Evolutionary conservation across 2,113 vertebrate species (phyloP).

Genomic region (Hiodon tergisus): DNA sequence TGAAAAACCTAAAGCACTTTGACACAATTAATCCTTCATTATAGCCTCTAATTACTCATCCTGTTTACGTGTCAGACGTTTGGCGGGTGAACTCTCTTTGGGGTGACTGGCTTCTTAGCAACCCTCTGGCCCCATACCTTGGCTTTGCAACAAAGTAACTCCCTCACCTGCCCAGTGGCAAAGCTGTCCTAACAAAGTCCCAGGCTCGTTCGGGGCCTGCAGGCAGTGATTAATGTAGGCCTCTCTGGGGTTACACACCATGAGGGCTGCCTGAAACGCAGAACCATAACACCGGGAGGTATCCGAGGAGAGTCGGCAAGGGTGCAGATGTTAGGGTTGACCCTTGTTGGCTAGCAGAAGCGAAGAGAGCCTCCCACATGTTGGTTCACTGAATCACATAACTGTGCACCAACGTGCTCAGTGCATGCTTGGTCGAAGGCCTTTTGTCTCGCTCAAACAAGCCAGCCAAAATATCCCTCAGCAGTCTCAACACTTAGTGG

Average conservation of each 20-base stretch:
- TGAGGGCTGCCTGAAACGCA: conserved; percentile 47
- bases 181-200: conserved; percentile 56
- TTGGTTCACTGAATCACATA: too few relatives aligned
- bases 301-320: conserved; percentile 37
- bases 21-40: conserved; percentile 25
- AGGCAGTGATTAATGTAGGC: conserved; percentile 48
- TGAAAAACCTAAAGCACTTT: conserved; percentile 16
- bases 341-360: too few relatives aligned
- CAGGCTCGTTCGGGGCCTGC: conserved; percentile 38
- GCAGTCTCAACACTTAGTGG: background rate
- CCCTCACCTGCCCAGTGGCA: conserved; percentile 51
- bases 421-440: background rate
- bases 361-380: too few relatives aligned
- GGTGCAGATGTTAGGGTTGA: background rate
- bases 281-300: conserved; percentile 47
- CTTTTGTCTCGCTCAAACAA: background rate
- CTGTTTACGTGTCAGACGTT: conserved; percentile 13
- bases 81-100: conserved; percentile 18
- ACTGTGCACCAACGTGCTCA: background rate
- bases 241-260: conserved; percentile 45
- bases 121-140: conserved; percentile 37
- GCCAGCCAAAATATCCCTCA: conserved; percentile 13
- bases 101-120: conserved; percentile 15
- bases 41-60: conserved; percentile 20
- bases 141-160: conserved; percentile 36